phyloP scores from a whole-genome alignment of 2,888 invertebrate species.

The Cephonodes hylas region DNA sequence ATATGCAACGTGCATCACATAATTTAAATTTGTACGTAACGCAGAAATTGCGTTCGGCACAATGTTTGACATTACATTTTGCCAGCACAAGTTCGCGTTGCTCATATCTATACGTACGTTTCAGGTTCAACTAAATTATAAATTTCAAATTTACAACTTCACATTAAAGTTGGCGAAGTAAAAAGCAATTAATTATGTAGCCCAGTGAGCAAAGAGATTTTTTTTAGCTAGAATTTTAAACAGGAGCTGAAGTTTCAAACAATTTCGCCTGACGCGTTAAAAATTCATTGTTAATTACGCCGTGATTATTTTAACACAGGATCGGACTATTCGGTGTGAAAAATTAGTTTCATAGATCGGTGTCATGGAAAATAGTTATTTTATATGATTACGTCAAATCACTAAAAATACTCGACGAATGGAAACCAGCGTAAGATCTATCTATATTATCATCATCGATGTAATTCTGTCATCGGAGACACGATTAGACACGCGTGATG shows the following conservation, averaged over 20 bases:
- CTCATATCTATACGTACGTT: background rate
- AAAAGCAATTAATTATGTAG: conserved; percentile 11
- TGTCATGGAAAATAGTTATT: conserved; percentile 27
- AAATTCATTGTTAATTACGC: background rate
- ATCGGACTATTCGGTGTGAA: background rate
- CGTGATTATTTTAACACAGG: background rate
- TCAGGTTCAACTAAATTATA: conserved; percentile 9
- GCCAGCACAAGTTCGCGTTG: background rate
- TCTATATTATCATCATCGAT: conserved; percentile 51
- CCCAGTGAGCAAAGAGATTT: background rate
- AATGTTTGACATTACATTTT: background rate
- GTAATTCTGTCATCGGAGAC: conserved; percentile 62
- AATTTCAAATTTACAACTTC: conserved; percentile 8
- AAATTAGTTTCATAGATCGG: conserved; percentile 23
- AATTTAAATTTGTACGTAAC: conserved; percentile 2
- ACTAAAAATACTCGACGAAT: conserved; percentile 45
- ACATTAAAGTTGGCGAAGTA: conserved; percentile 1
- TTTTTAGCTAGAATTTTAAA: background rate
- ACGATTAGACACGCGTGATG: conserved; percentile 48
- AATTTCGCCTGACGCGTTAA: background rate
- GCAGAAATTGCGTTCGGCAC: background rate
- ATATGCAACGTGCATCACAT: background rate
- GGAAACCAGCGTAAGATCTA: conserved; percentile 37
- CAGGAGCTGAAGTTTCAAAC: conserved; percentile 5
- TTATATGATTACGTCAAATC: conserved; percentile 47